These are phyloP conservation scores for Cyclura pinguis DNA, from an alignment of 2,797 vertebrate species.

Conservation along the genomic window DNA sequence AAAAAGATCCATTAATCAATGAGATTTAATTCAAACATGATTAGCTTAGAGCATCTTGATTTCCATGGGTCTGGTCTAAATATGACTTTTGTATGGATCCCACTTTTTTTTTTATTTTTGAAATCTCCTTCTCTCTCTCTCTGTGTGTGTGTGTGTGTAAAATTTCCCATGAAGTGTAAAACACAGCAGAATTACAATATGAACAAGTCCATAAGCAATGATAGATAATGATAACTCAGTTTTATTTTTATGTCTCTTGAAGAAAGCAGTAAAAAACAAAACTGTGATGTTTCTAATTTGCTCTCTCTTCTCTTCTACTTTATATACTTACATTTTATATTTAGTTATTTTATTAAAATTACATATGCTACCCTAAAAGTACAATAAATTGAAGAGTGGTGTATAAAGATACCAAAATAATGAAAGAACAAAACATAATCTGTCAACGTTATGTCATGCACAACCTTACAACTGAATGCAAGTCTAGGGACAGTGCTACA, in stretches of 20 bases:
- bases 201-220: background rate
- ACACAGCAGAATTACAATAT: background rate
- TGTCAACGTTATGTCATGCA: background rate
- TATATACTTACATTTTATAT: background rate
- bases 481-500: background rate
- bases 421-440: background rate
- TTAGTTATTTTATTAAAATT: background rate
- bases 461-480: background rate
- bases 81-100: background rate
- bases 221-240: background rate
- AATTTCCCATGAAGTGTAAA: background rate
- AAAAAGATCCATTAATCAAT: background rate
- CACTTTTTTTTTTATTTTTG: background rate
- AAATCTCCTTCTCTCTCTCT: no score
- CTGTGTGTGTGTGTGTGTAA: no score
- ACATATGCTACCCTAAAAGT: background rate
- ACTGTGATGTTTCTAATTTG: background rate
- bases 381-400: background rate
- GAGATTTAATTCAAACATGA: background rate
- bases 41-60: background rate
- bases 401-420: constrained; percentile 5
- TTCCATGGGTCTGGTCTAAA: background rate
- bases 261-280: no score
- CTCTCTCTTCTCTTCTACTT: background rate
- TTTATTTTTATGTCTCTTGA: background rate